phyloP scores from a whole-genome alignment of 2,113 vertebrate species.

The Pseudorasbora parva region DNA sequence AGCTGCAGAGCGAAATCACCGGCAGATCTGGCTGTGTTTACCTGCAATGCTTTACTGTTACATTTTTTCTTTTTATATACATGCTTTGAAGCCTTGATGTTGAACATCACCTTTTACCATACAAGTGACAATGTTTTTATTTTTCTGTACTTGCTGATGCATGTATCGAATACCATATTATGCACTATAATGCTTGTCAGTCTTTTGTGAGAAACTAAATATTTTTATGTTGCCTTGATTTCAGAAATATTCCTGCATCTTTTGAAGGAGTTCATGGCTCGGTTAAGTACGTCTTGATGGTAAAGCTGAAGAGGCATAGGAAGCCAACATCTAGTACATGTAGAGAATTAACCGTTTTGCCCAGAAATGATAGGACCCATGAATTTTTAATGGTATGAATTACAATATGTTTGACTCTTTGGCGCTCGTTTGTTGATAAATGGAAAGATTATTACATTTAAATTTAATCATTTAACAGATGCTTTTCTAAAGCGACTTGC shows the following conservation, averaged over 20 bases:
- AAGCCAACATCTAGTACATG: slow-evolving; percentile 53
- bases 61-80: too few species aligned
- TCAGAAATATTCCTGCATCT: slow-evolving; percentile 71
- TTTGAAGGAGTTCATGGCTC: slow-evolving; percentile 65
- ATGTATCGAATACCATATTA: too few species aligned
- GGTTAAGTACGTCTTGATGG: slow-evolving; percentile 70
- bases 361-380: slow-evolving; percentile 50
- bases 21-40: too few species aligned
- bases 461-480: too few species aligned
- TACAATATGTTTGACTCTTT: background rate
- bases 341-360: slow-evolving; percentile 62
- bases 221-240: background rate
- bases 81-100: too few species aligned
- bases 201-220: background rate
- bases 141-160: too few species aligned
- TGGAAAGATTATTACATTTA: background rate
- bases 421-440: background rate
- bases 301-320: slow-evolving; percentile 70
- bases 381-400: slow-evolving; percentile 66
- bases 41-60: too few species aligned
- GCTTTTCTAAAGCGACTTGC: too few species aligned
- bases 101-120: too few species aligned
- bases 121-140: too few species aligned
- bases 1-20: too few species aligned
- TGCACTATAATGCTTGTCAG: background rate